phyloP scores from a whole-genome alignment of 2,888 invertebrate genomes.

The Spilosoma lubricipeda region DNA sequence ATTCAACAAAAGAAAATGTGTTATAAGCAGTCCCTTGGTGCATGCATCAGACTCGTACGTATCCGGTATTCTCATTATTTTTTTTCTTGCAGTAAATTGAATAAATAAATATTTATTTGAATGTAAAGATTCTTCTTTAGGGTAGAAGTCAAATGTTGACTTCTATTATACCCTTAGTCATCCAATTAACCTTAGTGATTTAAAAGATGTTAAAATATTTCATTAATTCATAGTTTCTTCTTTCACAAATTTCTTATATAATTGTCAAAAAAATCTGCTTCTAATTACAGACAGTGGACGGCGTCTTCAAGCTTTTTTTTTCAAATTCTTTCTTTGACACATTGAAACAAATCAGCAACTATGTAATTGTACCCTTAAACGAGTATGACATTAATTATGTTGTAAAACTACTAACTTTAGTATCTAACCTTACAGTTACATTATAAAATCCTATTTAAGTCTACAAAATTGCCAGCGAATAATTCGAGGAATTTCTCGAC shows the following conservation, averaged over 20 bases:
- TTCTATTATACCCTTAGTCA: no score
- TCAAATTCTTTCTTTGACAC: slow-evolving; percentile 2
- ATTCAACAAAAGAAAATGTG: no score
- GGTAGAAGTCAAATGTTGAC: no score
- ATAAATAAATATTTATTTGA: neutral
- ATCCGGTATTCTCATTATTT: neutral
- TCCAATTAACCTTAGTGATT: no score
- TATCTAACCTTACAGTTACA: neutral
- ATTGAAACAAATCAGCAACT: neutral
- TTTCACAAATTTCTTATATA: no score
- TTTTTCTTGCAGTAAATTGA: neutral
- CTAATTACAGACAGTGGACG: no score
- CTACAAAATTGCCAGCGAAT: neutral
- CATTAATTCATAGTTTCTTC: no score
- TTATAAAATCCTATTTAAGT: slow-evolving; percentile 21
- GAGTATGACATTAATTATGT: neutral
- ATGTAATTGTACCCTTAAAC: neutral
- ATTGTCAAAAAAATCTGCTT: no score
- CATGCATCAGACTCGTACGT: no score
- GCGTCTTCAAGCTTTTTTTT: no score
- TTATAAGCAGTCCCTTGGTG: no score
- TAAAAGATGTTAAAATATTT: no score
- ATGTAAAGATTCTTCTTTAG: neutral
- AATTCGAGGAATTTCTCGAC: slow-evolving; percentile 13
- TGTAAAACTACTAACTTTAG: neutral